phyloP scores from a whole-genome alignment of 2,888 invertebrate genomes.

The Drosophila acutilabella region DNA sequence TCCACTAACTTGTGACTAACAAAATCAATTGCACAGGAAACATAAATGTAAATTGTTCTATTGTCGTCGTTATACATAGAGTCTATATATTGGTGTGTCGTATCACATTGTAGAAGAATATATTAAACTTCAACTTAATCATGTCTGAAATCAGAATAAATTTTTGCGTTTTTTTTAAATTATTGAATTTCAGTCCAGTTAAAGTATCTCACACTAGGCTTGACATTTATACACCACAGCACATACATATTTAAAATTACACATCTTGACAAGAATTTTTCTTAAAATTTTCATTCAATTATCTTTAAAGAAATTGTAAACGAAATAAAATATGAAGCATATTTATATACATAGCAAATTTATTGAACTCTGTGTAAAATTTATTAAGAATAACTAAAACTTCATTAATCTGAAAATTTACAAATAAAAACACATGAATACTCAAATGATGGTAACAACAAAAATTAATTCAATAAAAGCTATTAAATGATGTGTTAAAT shows the following conservation, averaged over 20 bases:
- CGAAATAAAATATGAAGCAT: constrained; percentile 44
- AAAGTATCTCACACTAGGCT: constrained; percentile 45
- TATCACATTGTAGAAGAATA: constrained; percentile 74
- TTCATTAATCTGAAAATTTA: constrained; percentile 77
- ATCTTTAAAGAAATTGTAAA: constrained; percentile 40
- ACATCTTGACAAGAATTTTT: constrained; percentile 55
- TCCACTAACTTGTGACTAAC: constrained; percentile 51
- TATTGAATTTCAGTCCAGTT: constrained; percentile 69
- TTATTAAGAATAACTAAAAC: constrained; percentile 77
- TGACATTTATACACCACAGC: constrained; percentile 14
- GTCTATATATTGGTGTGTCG: constrained; percentile 73
- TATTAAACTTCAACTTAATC: constrained; percentile 74
- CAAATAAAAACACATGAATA: constrained; percentile 45
- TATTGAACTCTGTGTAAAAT: constrained; percentile 76
- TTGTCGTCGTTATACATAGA: constrained; percentile 73
- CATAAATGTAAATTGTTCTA: constrained; percentile 58
- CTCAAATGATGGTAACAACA: constrained; percentile 56
- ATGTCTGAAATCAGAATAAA: constrained; percentile 42
- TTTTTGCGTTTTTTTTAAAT: constrained; percentile 72
- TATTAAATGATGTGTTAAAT: constrained; percentile 80
- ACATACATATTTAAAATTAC: constrained; percentile 19
- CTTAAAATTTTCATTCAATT: constrained; percentile 70
- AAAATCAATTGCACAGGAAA: not conserved
- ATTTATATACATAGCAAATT: constrained; percentile 76
- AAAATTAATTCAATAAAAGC: constrained; percentile 77